A percentile compares a stretch with the other conserved stretches of the same genome.
Conservation (phyloP, 2,113 vertebrate genomes). For the Amblyornis subalaris region DNA sequence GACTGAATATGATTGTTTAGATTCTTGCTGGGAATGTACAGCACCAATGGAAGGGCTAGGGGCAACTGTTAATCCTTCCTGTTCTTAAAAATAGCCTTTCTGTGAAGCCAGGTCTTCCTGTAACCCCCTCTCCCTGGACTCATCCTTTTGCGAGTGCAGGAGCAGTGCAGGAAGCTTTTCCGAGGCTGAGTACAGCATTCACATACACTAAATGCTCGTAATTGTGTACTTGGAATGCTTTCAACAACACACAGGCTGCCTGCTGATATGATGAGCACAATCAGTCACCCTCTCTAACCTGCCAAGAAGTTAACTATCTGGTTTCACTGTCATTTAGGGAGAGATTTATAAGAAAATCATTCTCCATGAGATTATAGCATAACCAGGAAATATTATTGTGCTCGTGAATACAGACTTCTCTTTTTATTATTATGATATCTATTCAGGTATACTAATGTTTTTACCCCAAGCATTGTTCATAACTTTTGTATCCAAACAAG, state of each 20-base stretch:
- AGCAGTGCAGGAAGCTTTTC: background rate
- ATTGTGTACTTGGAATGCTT: background rate
- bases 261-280: background rate
- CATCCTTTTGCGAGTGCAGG: background rate
- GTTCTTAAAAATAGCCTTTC: background rate
- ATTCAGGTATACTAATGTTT: background rate
- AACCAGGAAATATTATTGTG: background rate
- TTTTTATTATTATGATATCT: background rate
- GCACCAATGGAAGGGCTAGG: background rate
- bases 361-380: background rate
- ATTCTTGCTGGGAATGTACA: background rate
- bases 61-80: background rate
- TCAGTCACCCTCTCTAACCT: background rate
- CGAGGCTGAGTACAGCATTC: fast-evolving
- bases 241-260: background rate
- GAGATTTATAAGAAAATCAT: background rate
- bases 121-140: background rate
- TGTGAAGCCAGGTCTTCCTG: background rate
- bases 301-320: background rate
- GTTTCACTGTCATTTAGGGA: background rate
- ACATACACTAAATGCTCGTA: background rate
- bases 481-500: background rate
- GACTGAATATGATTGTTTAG: background rate
- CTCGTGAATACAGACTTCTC: background rate
- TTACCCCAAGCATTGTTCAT: background rate